These are phyloP conservation scores for Sinodicranocentrus sp. DNA, from an alignment of 2,888 invertebrate genomes.

Conservation along the genomic window DNA sequence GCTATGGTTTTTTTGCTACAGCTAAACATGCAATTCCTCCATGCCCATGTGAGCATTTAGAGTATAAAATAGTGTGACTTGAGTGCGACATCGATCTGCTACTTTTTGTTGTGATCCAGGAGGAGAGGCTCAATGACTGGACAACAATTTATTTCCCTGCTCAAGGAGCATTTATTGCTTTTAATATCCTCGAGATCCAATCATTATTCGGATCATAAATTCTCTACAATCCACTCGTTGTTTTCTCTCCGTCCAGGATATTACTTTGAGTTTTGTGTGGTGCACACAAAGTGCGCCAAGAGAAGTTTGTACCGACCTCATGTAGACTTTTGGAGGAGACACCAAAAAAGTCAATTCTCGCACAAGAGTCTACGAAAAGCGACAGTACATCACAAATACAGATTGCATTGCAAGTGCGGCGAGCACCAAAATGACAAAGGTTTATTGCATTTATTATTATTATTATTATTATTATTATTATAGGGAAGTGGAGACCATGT, in stretches of 20 bases:
- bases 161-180: conserved; percentile 68
- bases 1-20: too few relatives aligned
- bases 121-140: conserved; percentile 27
- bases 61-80: conserved; percentile 53
- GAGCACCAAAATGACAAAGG: conserved; percentile 32
- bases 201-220: conserved; percentile 70
- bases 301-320: too few relatives aligned
- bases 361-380: neutral
- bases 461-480: conserved; percentile 42
- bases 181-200: conserved; percentile 69
- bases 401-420: neutral
- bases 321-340: too few relatives aligned
- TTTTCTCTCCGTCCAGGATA: conserved; percentile 11
- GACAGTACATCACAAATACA: conserved; percentile 2
- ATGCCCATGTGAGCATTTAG: conserved; percentile 35
- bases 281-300: too few relatives aligned
- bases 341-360: neutral
- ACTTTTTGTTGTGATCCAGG: neutral
- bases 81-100: conserved; percentile 24
- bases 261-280: neutral
- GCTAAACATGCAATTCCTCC: neutral
- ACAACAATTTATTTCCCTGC: conserved; percentile 60
- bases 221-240: conserved; percentile 46
- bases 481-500: conserved; percentile 16
- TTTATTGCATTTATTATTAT: conserved; percentile 58